Percentiles rank a stretch among this genome's conserved stretches.
phyloP scores from a whole-genome alignment of 2,888 invertebrate genomes.

The Idaea dimidiata region DNA sequence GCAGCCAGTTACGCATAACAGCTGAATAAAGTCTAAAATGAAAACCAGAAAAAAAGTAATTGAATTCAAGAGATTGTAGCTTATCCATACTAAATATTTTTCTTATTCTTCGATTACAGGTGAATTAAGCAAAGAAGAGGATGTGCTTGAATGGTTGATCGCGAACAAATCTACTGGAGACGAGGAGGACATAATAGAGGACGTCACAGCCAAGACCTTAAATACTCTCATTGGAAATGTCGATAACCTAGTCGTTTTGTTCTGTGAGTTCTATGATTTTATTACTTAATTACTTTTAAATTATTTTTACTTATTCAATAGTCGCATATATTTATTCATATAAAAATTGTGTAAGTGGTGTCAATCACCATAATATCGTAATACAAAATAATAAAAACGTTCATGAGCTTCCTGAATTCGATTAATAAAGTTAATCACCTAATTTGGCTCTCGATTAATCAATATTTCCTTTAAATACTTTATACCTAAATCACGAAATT shows the following conservation, averaged over 20 bases:
- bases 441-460: too few relatives aligned
- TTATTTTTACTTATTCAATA: background rate
- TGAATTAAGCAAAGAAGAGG: conserved; percentile 93
- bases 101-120: conserved; percentile 64
- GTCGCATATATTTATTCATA: background rate
- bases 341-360: too few relatives aligned
- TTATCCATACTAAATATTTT: background rate
- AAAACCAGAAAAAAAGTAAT: background rate
- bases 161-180: conserved; percentile 96
- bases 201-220: conserved; percentile 94
- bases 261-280: conserved; percentile 84
- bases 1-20: background rate
- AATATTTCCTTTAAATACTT: too few relatives aligned
- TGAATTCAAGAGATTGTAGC: background rate
- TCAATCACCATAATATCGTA: too few relatives aligned
- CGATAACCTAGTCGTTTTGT: conserved; percentile 94
- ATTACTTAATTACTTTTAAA: background rate
- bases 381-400: too few relatives aligned
- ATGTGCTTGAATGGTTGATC: conserved; percentile 95
- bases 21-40: background rate
- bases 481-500: too few relatives aligned
- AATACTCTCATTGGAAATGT: conserved; percentile 93
- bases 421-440: too few relatives aligned
- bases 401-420: too few relatives aligned
- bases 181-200: conserved; percentile 96